Evolutionary conservation across 2,888 invertebrate genomes (phyloP), one percentile per base, ranked within the genome.

Genomic region (Panzeria rudis): DNA sequence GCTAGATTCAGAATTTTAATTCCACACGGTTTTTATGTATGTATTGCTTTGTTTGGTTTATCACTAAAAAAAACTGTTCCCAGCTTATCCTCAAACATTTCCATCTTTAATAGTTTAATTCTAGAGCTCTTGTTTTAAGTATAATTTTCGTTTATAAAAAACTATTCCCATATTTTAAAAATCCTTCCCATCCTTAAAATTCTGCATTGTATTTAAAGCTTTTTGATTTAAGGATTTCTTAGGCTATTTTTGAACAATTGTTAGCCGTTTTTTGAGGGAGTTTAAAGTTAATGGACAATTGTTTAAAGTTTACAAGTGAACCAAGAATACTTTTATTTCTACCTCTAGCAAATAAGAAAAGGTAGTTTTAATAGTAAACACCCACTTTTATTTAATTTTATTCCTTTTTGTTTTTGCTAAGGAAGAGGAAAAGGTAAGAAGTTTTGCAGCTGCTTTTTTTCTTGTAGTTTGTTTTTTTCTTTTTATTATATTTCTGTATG

Each of bases 271-370:
- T 62, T 54, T 2, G 44, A 76, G 69, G 81, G 75, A 69, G 75
- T 75, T 81, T 64, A 35, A 54, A 82, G 76, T 76, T 80, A 85
- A 85, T 85, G 84, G 81, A 81, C 81, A 81, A 78, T 81, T 85
- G 81, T 85, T 64, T 75, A 61, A 50, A 52, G 8, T 73, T 83
- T 29, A 17, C 32, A 59, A 59, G 32, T 59, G 35, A 59, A 17
- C 17, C 17, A 17, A 59, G 17, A 59, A 59, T 20, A 59, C 8
- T 29, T 32, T 35, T 59, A 8, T 32, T 59, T 29, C 15, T 59
- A 29, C 35, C 20, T 59, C 13, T 35, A 59, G 41, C 17, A 15
- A 61, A 64, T 56, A 76, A 71, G 69, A 72, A 76, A 84, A 76
- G 76, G 76, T 77, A 80, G 72, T 77, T 84, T 68, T 47, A 68